phyloP scores from a whole-genome alignment of 2,888 invertebrate genomes.

The Pharmacophagus antenor region DNA sequence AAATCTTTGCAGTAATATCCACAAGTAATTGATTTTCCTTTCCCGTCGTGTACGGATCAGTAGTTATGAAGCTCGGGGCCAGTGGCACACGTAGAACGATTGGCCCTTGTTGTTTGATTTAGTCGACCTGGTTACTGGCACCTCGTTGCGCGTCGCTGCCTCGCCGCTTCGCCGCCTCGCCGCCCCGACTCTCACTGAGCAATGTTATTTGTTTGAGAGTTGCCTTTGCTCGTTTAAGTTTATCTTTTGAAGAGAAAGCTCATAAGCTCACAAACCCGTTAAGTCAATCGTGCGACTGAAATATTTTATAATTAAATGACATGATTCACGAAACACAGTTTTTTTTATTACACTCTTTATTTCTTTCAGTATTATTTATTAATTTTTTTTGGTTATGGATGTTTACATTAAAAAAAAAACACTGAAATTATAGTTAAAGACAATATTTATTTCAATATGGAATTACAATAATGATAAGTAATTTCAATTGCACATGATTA shows the following conservation, averaged over 20 bases:
- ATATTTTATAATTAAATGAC: background rate
- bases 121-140: conserved; percentile 52
- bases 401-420: no score
- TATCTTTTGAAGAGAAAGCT: conserved; percentile 13
- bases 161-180: conserved; percentile 43
- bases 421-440: no score
- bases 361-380: no score
- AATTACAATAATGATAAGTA: no score
- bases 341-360: background rate
- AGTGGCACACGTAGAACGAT: conserved; percentile 52
- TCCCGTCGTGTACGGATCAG: conserved; percentile 24
- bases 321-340: background rate
- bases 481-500: no score
- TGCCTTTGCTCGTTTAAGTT: conserved; percentile 24
- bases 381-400: no score
- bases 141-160: conserved; percentile 50
- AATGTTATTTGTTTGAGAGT: conserved; percentile 31
- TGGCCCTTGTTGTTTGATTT: conserved; percentile 69
- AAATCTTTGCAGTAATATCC: conserved; percentile 5
- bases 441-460: no score
- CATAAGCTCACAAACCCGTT: conserved; percentile 1
- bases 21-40: conserved; percentile 28
- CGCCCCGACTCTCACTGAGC: conserved; percentile 37
- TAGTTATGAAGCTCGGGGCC: conserved; percentile 36
- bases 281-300: background rate